Percentiles rank a stretch among this genome's conserved stretches.
These are phyloP conservation scores for Lithophane leautieri DNA, from an alignment of 2,888 invertebrate genomes.

Conservation along the genomic window DNA sequence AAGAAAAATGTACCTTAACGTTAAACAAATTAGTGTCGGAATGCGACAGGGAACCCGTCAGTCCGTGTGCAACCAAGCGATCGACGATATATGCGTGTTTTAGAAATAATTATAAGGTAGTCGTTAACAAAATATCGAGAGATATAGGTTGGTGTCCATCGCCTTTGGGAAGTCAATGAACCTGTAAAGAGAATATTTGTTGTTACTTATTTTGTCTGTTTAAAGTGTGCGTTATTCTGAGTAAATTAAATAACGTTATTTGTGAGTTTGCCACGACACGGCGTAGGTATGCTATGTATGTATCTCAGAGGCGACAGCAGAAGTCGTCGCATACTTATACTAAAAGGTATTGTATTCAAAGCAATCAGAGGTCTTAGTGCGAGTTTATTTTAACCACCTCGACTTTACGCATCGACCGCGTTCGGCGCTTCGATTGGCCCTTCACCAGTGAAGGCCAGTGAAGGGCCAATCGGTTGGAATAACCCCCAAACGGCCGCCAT, in stretches of 20 bases:
- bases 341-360: too few species aligned
- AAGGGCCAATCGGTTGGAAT: too few species aligned
- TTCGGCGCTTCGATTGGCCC: too few species aligned
- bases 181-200: slow-evolving; percentile 67
- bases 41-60: slow-evolving; percentile 84
- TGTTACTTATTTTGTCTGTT: slow-evolving; percentile 9
- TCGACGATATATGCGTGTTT: slow-evolving; percentile 83
- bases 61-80: slow-evolving; percentile 86
- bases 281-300: not conserved
- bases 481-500: too few species aligned
- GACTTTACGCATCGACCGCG: too few species aligned
- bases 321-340: not conserved
- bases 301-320: not conserved
- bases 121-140: slow-evolving; percentile 77
- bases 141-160: slow-evolving; percentile 71
- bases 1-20: slow-evolving; percentile 84
- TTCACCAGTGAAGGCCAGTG: too few species aligned
- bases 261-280: too few species aligned
- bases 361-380: too few species aligned
- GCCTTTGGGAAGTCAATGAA: slow-evolving; percentile 77
- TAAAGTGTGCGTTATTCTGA: not conserved
- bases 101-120: slow-evolving; percentile 74
- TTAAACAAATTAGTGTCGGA: slow-evolving; percentile 86
- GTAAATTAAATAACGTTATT: not conserved
- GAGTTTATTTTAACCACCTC: too few species aligned